These are phyloP conservation scores for Prenolepis imparis DNA, from an alignment of 2,888 invertebrate species.

Conservation along the genomic window DNA sequence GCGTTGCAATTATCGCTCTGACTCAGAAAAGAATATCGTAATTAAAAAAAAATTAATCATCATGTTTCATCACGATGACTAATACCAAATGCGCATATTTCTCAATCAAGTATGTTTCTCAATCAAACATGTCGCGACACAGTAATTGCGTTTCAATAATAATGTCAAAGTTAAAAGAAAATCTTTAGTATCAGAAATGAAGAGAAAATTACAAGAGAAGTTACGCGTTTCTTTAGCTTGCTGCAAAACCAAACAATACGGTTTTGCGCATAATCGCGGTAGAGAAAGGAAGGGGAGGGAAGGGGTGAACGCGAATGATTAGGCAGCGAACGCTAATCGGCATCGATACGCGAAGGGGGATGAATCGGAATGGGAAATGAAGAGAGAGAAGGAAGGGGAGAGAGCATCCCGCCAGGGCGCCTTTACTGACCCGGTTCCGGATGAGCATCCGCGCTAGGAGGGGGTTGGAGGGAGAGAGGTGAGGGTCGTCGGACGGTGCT, in stretches of 20 bases:
- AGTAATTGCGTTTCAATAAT: background rate
- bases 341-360: background rate
- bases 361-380: slow-evolving; percentile 15
- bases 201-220: background rate
- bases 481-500: background rate
- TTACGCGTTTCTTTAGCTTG: background rate
- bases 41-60: background rate
- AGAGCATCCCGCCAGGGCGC: slow-evolving; percentile 30
- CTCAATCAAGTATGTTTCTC: background rate
- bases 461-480: background rate
- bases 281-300: too few species aligned
- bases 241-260: background rate
- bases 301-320: background rate
- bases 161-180: background rate
- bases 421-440: slow-evolving; percentile 52
- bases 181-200: background rate
- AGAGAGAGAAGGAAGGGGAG: too few species aligned
- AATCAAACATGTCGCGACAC: background rate
- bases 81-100: slow-evolving; percentile 1
- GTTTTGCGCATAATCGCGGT: background rate
- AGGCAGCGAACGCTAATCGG: background rate
- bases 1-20: background rate
- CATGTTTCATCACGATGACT: slow-evolving; percentile 1
- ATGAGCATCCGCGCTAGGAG: background rate
- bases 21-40: background rate